A percentile compares a stretch with the other conserved stretches of the same genome.
Evolutionary conservation across 2,113 vertebrate species (phyloP).

Genomic region (Rattus norvegicus): DNA sequence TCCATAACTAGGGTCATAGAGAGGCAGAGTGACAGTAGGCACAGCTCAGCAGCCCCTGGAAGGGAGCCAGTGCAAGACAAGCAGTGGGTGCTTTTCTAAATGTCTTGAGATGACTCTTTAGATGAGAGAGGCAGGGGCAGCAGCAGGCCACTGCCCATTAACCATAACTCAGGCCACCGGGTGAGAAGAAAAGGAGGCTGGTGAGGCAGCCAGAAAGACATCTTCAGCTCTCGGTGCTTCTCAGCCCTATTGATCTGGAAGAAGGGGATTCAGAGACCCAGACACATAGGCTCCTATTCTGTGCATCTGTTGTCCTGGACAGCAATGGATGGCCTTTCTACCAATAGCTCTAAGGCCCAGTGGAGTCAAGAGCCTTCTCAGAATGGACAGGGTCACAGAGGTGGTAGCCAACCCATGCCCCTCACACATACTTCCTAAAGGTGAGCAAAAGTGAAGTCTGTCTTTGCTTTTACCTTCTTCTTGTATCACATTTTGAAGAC

Average conservation of each 20-base stretch:
- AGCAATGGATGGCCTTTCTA: neutral
- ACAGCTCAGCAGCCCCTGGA: neutral
- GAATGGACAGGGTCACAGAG: neutral
- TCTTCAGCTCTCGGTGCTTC: fast-evolving
- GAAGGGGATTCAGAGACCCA: neutral
- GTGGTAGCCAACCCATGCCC: fast-evolving
- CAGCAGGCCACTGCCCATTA: neutral
- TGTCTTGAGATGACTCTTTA: neutral
- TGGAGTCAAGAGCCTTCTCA: too few relatives aligned
- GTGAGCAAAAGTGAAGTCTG: neutral
- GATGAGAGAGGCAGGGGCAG: neutral
- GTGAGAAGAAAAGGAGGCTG: neutral
- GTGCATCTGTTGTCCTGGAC: neutral
- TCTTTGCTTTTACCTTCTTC: neutral
- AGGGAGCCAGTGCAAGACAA: neutral
- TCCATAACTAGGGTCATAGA: fast-evolving
- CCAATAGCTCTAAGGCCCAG: neutral
- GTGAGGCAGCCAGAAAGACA: fast-evolving
- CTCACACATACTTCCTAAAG: neutral
- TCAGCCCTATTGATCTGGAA: neutral
- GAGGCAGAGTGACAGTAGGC: neutral
- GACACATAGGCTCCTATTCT: too few relatives aligned
- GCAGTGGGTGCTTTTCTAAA: neutral
- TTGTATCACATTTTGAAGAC: neutral
- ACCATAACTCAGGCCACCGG: neutral